Evolutionary conservation across 2,888 invertebrate genomes (phyloP), one percentile per base, ranked within the genome.

Genomic region (Diploptera punctata): DNA sequence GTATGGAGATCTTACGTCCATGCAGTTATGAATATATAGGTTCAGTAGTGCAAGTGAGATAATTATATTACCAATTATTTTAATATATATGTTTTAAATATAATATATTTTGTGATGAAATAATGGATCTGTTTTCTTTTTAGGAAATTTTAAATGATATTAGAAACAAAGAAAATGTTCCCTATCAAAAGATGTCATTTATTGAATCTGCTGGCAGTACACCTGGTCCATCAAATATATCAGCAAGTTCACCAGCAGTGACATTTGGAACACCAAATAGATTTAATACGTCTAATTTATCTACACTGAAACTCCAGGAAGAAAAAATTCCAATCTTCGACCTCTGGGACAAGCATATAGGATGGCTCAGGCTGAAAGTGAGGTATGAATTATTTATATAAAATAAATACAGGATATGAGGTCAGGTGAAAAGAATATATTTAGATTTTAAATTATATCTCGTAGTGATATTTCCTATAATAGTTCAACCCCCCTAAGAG

Each of bases 301-400:
- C 68, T 68, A 68, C 38, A 7, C 54, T 52, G 52, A 33, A 19
- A 47, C 67, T 47, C 68, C 68, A 49, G 33, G 19, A n/a, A 29
- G 38, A 1, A 68, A 21, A 18, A 5, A 18, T 33, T n/a, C 52
- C 18, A 38, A 79, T 31, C 80, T 80, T 1, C 77, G 83, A 44
- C 81, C 83, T 1, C 72, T 83, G 13, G 81, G 75, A 79, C 2
- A 81, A 80, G 57, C 82, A 80, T 62, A 81, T 79, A 75, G 81
- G 80, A 73, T 80, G 80, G 72, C 75, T 79, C 21, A 82, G 80
- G 69, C 71, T n/a, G 60, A 54, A 5, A 70, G 38, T 60, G 73
- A 73, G 70, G 73, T 71, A 44, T 24, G 19, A 18, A 10, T 38
- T 38, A n/a, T n/a, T n/a, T n/a, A n/a, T n/a, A n/a, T n/a, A n/a